These are phyloP conservation scores for Ephestia elutella DNA, from an alignment of 1,140 invertebrate genomes.

Conservation along the genomic window DNA sequence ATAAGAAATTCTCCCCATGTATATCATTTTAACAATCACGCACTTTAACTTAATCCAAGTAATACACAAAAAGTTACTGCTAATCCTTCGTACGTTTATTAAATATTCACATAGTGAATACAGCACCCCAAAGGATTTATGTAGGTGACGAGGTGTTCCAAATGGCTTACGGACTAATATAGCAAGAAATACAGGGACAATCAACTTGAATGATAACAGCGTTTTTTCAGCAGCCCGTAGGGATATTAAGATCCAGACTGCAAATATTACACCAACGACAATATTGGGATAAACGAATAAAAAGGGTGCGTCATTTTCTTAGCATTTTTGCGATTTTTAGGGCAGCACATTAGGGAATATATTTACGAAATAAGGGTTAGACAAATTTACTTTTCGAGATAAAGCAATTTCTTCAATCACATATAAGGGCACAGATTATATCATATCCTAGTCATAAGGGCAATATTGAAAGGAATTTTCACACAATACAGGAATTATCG, in stretches of 20 bases:
- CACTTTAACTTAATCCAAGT: too few species aligned
- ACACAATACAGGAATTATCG: too few species aligned
- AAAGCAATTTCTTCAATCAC: too few species aligned
- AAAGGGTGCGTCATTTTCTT: background rate
- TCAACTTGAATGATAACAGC: constrained; percentile 13
- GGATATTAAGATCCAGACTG: constrained; percentile 8
- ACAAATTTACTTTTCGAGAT: background rate
- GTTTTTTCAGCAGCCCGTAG: constrained; percentile 1
- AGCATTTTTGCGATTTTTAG: background rate
- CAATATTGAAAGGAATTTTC: too few species aligned
- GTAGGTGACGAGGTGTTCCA: background rate
- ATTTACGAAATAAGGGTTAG: background rate
- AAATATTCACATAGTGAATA: background rate
- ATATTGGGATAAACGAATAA: constrained; percentile 1
- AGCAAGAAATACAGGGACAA: constrained; percentile 10
- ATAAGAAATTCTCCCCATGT: too few species aligned
- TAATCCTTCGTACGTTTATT: too few species aligned
- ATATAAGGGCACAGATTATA: too few species aligned
- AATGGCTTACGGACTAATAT: constrained; percentile 2
- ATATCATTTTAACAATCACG: too few species aligned
- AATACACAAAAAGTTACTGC: too few species aligned
- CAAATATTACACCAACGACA: background rate
- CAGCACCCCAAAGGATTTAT: background rate
- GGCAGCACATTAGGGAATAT: background rate
- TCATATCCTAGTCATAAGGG: too few species aligned